phyloP scores from a whole-genome alignment of 1,140 invertebrate genomes.

The Drosophila albomicans region DNA sequence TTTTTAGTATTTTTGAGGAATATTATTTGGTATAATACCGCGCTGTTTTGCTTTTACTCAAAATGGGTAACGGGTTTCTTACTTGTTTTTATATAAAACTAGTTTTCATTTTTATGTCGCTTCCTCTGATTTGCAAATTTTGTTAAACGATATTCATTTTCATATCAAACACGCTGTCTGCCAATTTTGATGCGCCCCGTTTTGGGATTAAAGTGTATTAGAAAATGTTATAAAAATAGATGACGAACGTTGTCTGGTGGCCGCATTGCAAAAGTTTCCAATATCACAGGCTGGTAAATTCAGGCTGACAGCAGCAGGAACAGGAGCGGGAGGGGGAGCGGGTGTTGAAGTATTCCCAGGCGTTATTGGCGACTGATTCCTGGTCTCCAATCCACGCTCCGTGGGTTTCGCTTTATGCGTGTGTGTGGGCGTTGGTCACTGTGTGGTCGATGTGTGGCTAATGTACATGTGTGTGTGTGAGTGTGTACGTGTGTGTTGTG shows the following conservation, averaged over 20 bases:
- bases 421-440: constrained; percentile 9
- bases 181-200: no score
- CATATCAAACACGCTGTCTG: no score
- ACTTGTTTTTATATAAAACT: no score
- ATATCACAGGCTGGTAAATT: constrained; percentile 46
- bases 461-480: constrained; percentile 6
- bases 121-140: no score
- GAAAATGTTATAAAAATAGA: constrained; percentile 46
- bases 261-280: constrained; percentile 45
- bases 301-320: constrained; percentile 19
- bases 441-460: constrained; percentile 29
- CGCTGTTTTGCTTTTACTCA: no score
- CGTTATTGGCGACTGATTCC: neutral
- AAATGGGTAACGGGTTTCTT: no score
- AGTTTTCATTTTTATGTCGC: no score
- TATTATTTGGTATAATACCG: no score
- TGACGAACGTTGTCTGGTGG: constrained; percentile 34
- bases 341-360: constrained; percentile 2
- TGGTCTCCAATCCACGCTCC: constrained; percentile 2
- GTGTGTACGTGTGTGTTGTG: neutral
- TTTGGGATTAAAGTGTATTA: neutral
- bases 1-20: no score
- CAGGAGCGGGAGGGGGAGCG: neutral
- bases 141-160: no score
- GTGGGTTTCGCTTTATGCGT: neutral